Percentiles rank a stretch among this genome's conserved stretches.
These are phyloP conservation scores for Reticulitermes speratus DNA, from an alignment of 1,140 invertebrate species.

Conservation along the genomic window DNA sequence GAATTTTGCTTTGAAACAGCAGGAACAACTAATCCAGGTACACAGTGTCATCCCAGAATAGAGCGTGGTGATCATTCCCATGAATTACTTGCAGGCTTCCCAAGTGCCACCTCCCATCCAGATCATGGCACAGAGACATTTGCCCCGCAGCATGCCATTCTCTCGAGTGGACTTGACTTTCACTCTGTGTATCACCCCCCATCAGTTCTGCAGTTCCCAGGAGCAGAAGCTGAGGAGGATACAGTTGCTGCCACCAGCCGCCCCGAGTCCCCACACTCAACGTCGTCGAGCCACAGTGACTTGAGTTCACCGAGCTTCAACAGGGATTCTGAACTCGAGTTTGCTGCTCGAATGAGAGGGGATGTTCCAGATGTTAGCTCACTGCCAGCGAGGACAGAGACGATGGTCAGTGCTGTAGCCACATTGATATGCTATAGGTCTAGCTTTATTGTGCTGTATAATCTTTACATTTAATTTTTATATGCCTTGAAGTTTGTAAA, in stretches of 20 bases:
- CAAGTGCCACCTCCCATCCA: conserved; percentile 15
- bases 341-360: conserved; percentile 38
- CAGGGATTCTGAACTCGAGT: conserved; percentile 63
- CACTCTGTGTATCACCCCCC: conserved; percentile 75
- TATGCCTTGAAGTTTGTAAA: too few relatives aligned
- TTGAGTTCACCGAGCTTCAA: conserved; percentile 67
- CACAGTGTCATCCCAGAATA: too few relatives aligned
- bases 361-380: conserved; percentile 33
- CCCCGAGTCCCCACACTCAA: conserved; percentile 62
- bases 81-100: conserved; percentile 25
- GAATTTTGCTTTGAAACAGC: too few relatives aligned
- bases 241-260: conserved; percentile 47
- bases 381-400: conserved; percentile 38
- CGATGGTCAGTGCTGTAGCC: conserved; percentile 35
- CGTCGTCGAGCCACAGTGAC: conserved; percentile 66
- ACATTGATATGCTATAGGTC: too few relatives aligned
- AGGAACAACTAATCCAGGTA: too few relatives aligned
- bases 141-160: conserved; percentile 49
- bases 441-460: too few relatives aligned
- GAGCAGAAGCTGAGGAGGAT: conserved; percentile 43
- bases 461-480: too few relatives aligned
- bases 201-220: conserved; percentile 72
- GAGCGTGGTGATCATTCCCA: too few relatives aligned
- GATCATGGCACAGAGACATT: background rate
- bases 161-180: conserved; percentile 77